Base-by-base conservation (phyloP, 2,888 invertebrate genomes). In the Tryphoninae sp. region DNA sequence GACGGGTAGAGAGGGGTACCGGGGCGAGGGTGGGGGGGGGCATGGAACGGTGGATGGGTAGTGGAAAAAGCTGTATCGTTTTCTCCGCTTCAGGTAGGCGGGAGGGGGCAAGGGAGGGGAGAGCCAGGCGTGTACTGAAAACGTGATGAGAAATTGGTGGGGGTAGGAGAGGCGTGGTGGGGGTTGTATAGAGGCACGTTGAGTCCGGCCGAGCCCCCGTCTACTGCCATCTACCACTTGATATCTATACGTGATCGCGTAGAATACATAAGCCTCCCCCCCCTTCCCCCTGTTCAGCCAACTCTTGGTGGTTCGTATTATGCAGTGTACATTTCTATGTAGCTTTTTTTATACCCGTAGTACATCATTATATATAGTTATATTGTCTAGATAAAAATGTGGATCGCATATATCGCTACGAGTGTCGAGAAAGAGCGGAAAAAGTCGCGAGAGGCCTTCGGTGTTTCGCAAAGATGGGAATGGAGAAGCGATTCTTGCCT, bases 31-130 rank as follows among this genome's bases (percentile, higher is more conserved):
- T n/a, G n/a, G 16, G 19, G 53, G 53, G 53, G 16, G 19, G 19
- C 19, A 16, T 19, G 16, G 16, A 19, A 22, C 22, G 51, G 45
- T n/a, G 71, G 51, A 55, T 53, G 42, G 64, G 40, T 68, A 68
- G 61, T 69, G 62, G 33, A 69, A 76, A 55, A 68, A 40, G 61
- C 61, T 71, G 69, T 77, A 77, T 77, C 69, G 77, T 53, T 77
- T 77, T 71, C 69, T 77, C 61, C 55, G 40, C 6, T 33, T 33
- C 33, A 19, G 55, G 42, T 69, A 77, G 62, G 69, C 71, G 62
- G 23, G 53, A 49, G 45, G 53, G 59, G 45, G 55, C 42, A n/a
- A 26, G 26, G 1, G 45, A 11, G 53, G 26, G 62, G 40, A 53
- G 49, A 42, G 65, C 40, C 42, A n/a, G 26, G 45, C 1, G 23